Evolutionary conservation across 2,888 invertebrate species (phyloP), one percentile per base, ranked within the genome.

Genomic region (Epistrophe grossulariae): DNA sequence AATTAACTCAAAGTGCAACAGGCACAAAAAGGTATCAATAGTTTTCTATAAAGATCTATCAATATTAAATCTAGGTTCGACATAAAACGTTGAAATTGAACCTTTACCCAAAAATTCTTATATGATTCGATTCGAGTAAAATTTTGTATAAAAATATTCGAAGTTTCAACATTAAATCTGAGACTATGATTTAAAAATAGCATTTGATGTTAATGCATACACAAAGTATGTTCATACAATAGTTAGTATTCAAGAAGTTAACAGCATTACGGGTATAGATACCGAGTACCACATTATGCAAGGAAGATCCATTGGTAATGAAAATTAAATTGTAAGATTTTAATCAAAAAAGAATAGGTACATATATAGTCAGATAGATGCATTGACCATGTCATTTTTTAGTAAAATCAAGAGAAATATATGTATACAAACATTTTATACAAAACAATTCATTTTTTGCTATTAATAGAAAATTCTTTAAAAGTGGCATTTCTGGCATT

Each of bases 201-300:
- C 5, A 17, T 59, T 35, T 7, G 59, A 35, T 35, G 35, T 59
- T 59, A 59, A n/a, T 57, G 57, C 57, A 57, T 35, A 57, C n/a
- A 10, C 17, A 35, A 19, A 35, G 2, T 35, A 59, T 10, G 10
- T 59, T 59, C 6, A 11, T 38, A 17, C 35, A 59, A 59, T 19
- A 59, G 35, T 59, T 38, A 59, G 17, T 59, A 59, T 59, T 59
- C 59, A 59, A 59, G 59, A 38, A 35, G 59, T 38, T 38, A 19
- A 59, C 35, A 35, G 19, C 35, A 59, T 59, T 38, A 59, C 17
- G 19, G 19, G 17, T 17, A 17, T 1, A 59, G 5, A 43, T 7
- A 10, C 35, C 35, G 35, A 9, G 7, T 55, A 57, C n/a, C 55
- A 13, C n/a, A 10, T 17, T n/a, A 17, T 17, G 28, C 28, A 57